Percentiles rank a stretch among this genome's conserved stretches.
Evolutionary conservation across 2,113 vertebrate genomes (phyloP).

Genomic region (Genyomyrus donnyi): DNA sequence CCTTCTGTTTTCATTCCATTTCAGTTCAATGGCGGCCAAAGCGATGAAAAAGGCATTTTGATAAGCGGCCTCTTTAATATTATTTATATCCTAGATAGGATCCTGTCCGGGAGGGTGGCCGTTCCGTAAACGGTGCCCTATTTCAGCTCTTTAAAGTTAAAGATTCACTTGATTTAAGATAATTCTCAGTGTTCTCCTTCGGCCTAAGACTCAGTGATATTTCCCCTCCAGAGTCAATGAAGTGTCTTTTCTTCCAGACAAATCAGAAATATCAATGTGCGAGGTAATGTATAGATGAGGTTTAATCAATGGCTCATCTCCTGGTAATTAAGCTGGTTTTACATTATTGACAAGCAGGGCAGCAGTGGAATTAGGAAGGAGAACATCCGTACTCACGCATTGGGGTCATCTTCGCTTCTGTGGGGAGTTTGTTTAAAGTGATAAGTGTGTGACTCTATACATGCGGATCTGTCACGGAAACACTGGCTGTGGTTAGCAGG

Average conservation of each 20-base stretch:
- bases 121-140: neutral
- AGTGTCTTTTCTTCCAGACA: neutral
- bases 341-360: neutral
- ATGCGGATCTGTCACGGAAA: neutral
- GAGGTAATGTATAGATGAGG: neutral
- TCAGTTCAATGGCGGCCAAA: conserved; percentile 31
- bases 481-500: neutral
- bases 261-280: neutral
- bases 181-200: neutral
- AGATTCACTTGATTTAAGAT: conserved; percentile 10
- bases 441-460: neutral
- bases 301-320: neutral
- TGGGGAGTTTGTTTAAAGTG: neutral
- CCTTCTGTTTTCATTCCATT: conserved; percentile 24
- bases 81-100: conserved; percentile 15
- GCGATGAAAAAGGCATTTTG: conserved; percentile 13
- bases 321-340: conserved; percentile 5
- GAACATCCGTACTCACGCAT: neutral
- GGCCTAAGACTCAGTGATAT: conserved; percentile 3
- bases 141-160: conserved; percentile 13
- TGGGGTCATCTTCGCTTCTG: too few relatives aligned
- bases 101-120: neutral
- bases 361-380: too few relatives aligned
- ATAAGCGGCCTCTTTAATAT: conserved; percentile 15
- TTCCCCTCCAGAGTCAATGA: neutral